Evolutionary conservation across 2,797 vertebrate genomes (phyloP), one percentile per base, ranked within the genome.

Genomic region (Mareca penelope): DNA sequence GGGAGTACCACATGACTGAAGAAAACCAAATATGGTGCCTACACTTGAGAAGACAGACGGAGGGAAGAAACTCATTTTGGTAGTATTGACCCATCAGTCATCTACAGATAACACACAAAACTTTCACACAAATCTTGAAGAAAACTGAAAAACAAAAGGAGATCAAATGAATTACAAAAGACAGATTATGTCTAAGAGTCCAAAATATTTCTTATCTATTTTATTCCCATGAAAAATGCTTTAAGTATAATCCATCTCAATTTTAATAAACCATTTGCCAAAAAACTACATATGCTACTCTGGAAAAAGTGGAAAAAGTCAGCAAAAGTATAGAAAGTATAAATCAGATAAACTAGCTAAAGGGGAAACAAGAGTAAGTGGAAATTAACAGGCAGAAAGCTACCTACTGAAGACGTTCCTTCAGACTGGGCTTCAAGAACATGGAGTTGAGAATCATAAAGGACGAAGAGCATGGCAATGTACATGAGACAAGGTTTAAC

Each of bases 21-120:
- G 63, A 91, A 93, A 94, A 89, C 42, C 83, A 91, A 90, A 90
- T 85, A 84, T 77, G 91, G 83, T 79, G 48, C 37, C 68, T 81
- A 23, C 42, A 50, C 35, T 93, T 91, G 44, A 68, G 40, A 94
- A 73, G 39, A 86, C 93, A 95, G 60, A 72, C 33, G 44, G 24
- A 67, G 52, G n/a, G 67, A 22, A 7, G 61, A 90, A 70, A 88
- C 80, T 82, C 9, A 77, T 93, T 95, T 88, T 82, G 73, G 42
- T 81, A 77, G 60, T 68, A 90, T 42, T 85, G 67, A 67, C 48
- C 67, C 18, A 91, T 94, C 73, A 88, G 90, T 93, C 80, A 94
- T 64, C 75, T 81, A 84, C 59, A 84, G 78, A 77, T 21, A 81
- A 44, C 52, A 79, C 35, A 82, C 13, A 24, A 53, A 39, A 55